Conservation (phyloP, 1,140 invertebrate species). For the Apis florea region DNA sequence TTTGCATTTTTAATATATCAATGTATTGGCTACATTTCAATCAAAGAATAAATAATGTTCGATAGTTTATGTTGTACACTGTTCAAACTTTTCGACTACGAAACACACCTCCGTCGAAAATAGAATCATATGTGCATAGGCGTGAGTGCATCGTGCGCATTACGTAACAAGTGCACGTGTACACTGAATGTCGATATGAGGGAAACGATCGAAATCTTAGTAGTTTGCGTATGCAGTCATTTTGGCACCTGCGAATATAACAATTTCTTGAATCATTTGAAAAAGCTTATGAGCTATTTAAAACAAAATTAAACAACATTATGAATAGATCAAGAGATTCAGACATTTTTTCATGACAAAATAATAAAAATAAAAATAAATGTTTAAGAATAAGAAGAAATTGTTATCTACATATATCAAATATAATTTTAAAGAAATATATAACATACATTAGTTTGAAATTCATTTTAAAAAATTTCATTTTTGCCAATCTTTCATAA, state of each 20-base stretch:
- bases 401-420: background rate
- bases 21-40: conserved; percentile 36
- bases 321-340: background rate
- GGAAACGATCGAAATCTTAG: conserved; percentile 28
- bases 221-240: conserved; percentile 1
- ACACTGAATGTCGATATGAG: conserved; percentile 36
- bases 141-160: conserved; percentile 42
- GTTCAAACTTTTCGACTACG: conserved; percentile 25
- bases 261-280: conserved; percentile 8
- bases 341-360: background rate
- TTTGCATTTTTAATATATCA: conserved; percentile 1
- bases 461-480: background rate
- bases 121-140: conserved; percentile 36
- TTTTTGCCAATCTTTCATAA: background rate
- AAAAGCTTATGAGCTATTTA: background rate
- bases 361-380: no score
- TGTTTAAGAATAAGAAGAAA: background rate
- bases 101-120: conserved; percentile 30
- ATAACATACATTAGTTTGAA: background rate
- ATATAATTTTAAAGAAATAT: background rate
- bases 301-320: background rate
- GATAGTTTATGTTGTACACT: background rate
- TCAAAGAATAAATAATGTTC: conserved; percentile 34
- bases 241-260: conserved; percentile 21
- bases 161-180: conserved; percentile 46